A percentile compares a stretch with the other conserved stretches of the same genome.
Evolutionary conservation across 2,888 invertebrate genomes (phyloP).

Genomic region (Agrochola circellaris): DNA sequence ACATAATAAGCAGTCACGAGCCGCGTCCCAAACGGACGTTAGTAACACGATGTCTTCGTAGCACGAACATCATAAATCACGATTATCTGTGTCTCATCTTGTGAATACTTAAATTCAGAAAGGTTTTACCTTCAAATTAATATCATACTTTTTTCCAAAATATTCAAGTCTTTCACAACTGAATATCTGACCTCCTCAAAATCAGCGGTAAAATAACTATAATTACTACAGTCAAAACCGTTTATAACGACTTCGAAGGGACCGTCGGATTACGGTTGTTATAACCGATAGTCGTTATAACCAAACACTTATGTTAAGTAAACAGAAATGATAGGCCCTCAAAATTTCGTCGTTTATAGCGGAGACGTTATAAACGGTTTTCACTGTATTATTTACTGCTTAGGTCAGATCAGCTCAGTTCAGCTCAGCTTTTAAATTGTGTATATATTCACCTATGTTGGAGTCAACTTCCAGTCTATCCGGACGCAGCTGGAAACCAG

Average conservation of each 20-base stretch:
- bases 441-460: no score
- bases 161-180: not conserved
- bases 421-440: not conserved
- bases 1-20: constrained; percentile 67
- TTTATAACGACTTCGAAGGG: no score
- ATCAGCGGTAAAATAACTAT: not conserved
- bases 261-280: no score
- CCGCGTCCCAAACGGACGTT: constrained; percentile 45
- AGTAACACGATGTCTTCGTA: constrained; percentile 59
- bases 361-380: no score
- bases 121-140: constrained; percentile 26
- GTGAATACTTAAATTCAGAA: constrained; percentile 51
- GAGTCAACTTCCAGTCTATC: not conserved
- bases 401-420: not conserved
- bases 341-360: no score
- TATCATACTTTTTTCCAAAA: not conserved
- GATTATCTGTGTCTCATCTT: constrained; percentile 67
- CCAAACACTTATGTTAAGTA: no score
- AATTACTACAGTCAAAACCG: no score
- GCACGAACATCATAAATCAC: constrained; percentile 72
- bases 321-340: no score
- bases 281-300: no score
- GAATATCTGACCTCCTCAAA: not conserved
- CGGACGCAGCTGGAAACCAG: not conserved
- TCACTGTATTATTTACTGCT: not conserved